Evolutionary conservation across 2,113 vertebrate genomes (phyloP).

Genomic region (Tilapia sparmanii): DNA sequence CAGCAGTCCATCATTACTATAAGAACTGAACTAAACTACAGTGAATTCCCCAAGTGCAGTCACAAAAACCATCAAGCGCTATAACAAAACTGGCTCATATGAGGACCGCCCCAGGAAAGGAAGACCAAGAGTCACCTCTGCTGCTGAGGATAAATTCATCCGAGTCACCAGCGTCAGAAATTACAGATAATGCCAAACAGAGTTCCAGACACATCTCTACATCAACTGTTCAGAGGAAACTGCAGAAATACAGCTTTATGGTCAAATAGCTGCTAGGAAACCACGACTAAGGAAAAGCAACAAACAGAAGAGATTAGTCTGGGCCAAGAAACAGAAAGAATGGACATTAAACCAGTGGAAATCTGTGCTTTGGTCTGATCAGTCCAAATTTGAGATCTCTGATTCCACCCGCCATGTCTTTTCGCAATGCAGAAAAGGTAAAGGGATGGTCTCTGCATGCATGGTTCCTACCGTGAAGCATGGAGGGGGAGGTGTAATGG

Average conservation of each 20-base stretch:
- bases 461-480: accelerated
- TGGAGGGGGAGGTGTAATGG: not conserved
- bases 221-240: not conserved
- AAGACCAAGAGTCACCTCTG: not conserved
- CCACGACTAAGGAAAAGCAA: not conserved
- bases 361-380: not conserved
- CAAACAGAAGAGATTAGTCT: not conserved
- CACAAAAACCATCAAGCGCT: not conserved
- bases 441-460: accelerated
- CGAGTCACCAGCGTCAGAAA: not conserved
- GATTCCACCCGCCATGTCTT: not conserved
- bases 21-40: not conserved
- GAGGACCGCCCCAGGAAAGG: accelerated
- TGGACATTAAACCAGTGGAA: accelerated
- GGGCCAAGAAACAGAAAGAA: not conserved
- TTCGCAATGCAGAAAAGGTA: accelerated
- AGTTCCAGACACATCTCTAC: not conserved
- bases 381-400: not conserved
- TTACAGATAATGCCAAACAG: not conserved
- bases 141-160: not conserved
- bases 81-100: accelerated
- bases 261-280: not conserved
- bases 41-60: not conserved
- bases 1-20: not conserved
- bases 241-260: not conserved